These are phyloP conservation scores for Microplitis manilae DNA, from an alignment of 2,888 invertebrate genomes.

Conservation along the genomic window DNA sequence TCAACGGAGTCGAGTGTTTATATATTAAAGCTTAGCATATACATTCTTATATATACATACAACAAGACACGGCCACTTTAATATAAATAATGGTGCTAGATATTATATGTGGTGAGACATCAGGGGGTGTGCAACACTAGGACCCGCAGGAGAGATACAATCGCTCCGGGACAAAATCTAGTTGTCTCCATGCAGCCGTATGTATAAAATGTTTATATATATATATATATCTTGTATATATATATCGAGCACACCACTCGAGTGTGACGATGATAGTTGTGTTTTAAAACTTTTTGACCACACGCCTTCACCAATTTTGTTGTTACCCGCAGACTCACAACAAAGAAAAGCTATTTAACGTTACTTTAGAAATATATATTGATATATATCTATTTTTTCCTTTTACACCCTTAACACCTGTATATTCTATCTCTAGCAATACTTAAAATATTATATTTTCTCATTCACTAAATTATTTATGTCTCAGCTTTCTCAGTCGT, in stretches of 20 bases:
- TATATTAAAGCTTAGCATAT: slow-evolving; percentile 45
- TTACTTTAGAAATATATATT: neutral
- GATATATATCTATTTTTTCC: neutral
- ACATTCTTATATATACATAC: slow-evolving; percentile 13
- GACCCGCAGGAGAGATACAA: slow-evolving; percentile 28
- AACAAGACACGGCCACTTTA: slow-evolving; percentile 20
- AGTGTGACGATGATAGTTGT: slow-evolving; percentile 10
- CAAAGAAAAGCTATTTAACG: neutral
- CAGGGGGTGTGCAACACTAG: slow-evolving; percentile 48
- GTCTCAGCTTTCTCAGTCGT: slow-evolving; percentile 26
- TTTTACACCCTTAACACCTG: slow-evolving; percentile 15
- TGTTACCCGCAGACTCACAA: neutral
- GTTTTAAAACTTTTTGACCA: slow-evolving; percentile 3
- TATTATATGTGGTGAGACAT: slow-evolving; percentile 57
- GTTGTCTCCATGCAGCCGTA: slow-evolving; percentile 15
- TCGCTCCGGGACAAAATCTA: slow-evolving; percentile 15
- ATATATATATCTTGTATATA: neutral
- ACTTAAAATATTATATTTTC: neutral
- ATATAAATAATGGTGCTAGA: slow-evolving; percentile 67
- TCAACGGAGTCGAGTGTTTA: slow-evolving; percentile 28
- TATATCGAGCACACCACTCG: neutral
- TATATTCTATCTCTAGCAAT: slow-evolving; percentile 17
- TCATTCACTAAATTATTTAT: slow-evolving; percentile 23
- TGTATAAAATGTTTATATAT: neutral
- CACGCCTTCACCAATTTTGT: slow-evolving; percentile 24